These are phyloP conservation scores for Agrochola lota DNA, from an alignment of 2,888 invertebrate species.

Conservation along the genomic window DNA sequence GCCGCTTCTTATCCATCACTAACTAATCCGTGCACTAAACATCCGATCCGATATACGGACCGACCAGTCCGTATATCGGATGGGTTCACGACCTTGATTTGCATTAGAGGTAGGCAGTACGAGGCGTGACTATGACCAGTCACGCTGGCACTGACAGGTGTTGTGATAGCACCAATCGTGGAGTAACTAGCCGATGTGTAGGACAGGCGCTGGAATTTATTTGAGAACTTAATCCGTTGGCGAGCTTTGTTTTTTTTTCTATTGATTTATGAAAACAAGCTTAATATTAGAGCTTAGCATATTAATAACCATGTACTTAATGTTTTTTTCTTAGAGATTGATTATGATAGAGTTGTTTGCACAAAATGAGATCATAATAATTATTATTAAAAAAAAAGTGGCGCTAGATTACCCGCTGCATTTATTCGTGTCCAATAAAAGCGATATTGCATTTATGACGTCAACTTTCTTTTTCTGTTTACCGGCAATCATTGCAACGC, in stretches of 20 bases:
- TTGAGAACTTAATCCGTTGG: conserved; percentile 60
- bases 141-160: conserved; percentile 58
- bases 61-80: conserved; percentile 47
- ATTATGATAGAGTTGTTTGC: not conserved
- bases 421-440: conserved; percentile 35
- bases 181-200: conserved; percentile 51
- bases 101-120: conserved; percentile 64
- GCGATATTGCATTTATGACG: conserved; percentile 46
- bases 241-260: not conserved
- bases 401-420: not conserved
- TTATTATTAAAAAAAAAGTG: not conserved
- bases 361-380: not conserved
- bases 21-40: conserved; percentile 35
- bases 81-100: conserved; percentile 74
- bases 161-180: conserved; percentile 49
- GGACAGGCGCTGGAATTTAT: conserved; percentile 58
- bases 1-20: conserved; percentile 50
- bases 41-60: too few species aligned
- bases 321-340: not conserved
- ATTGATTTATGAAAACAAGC: conserved; percentile 3
- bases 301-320: not conserved
- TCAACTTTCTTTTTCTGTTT: conserved; percentile 54
- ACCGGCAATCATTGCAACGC: conserved; percentile 47
- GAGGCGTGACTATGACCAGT: conserved; percentile 51
- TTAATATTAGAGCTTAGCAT: not conserved